Base-by-base conservation (phyloP, 1,140 invertebrate species). In the Bombus polaris region DNA sequence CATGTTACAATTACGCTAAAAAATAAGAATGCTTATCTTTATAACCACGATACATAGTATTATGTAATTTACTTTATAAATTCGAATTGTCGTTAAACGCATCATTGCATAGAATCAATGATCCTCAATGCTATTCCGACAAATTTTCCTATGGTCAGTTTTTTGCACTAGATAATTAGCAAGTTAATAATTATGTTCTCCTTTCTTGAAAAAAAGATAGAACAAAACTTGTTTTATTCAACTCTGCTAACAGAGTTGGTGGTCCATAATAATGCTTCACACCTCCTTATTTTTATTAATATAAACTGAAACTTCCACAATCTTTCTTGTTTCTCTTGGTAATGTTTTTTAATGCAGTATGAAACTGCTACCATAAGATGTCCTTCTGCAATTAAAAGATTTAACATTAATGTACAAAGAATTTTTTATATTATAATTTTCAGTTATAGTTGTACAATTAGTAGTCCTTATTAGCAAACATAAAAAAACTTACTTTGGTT, bases 1-100 rank as follows among this genome's bases (percentile, higher is more conserved):
- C 82, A 91, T 88, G 47, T 91, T 91, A 91, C 76, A 91, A 91
- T 91, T 91, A 90, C 57, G 84, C 90, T 91, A 91, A 87, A 90
- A 91, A 91, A 91, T 86, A 72, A 85, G 83, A 76, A 81, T 90
- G 88, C 86, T 91, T 91, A 90, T 88, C 42, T 77, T 89, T 85
- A 86, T 91, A 91, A 91, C 65, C 83, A 84, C 71, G 83, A 80
- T 91, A 91, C 90, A 77, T 76, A 84, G 73, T 88, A 85, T 85
- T 88, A 88, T 87, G 85, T 84, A 86, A 89, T 91, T 89, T 86
- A 91, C 79, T 89, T 88, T 65, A 91, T 85, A 83, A 91, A 91
- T 77, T 75, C 39, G 74, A 89, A 87, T 86, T 84, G 73, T 59
- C 62, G 42, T 85, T 85, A 83, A 62, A 83, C 83, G 75, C 74